Percentiles rank a stretch among this genome's conserved stretches.
These are phyloP conservation scores for Pithys albifrons DNA, from an alignment of 2,113 vertebrate species.

Conservation along the genomic window DNA sequence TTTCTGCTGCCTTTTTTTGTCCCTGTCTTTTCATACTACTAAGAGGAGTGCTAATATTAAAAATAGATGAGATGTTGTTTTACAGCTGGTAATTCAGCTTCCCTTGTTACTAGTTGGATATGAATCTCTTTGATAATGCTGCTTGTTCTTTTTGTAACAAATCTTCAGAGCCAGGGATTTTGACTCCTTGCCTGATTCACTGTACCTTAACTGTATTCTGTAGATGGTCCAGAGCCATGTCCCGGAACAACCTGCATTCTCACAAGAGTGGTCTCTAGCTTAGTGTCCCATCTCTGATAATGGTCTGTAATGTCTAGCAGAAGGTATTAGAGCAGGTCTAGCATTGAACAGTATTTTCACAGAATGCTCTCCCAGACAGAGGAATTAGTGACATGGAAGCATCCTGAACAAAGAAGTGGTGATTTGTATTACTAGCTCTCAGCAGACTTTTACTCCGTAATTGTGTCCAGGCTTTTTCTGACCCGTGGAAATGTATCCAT, in stretches of 20 bases:
- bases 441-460: neutral
- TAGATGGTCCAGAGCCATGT: accelerated
- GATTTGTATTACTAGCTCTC: neutral
- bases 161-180: neutral
- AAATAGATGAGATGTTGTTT: neutral
- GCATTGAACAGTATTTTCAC: neutral
- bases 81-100: neutral
- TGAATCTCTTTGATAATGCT: neutral
- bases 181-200: neutral
- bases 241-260: neutral
- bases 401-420: neutral
- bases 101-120: neutral
- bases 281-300: neutral
- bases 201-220: neutral
- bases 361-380: neutral
- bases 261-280: neutral
- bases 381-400: neutral
- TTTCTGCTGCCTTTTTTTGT: neutral
- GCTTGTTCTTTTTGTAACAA: neutral
- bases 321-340: neutral
- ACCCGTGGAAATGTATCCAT: neutral
- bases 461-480: neutral
- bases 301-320: neutral
- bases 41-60: neutral
- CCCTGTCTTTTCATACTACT: neutral